Conservation (phyloP, 1,140 invertebrate species). For the Papilio polytes region DNA sequence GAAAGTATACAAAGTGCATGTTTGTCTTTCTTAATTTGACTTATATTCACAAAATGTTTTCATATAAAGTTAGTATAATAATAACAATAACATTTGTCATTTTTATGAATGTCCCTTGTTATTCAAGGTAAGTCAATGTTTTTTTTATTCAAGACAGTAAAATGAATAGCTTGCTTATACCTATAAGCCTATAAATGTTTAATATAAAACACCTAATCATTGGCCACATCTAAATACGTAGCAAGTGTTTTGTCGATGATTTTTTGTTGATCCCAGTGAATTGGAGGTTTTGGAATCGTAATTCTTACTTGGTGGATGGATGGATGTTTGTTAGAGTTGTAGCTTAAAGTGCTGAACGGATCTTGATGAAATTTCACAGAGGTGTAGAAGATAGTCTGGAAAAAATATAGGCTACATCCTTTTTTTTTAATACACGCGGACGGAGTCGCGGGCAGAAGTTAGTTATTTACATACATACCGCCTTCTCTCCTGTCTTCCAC, state of each 20-base stretch:
- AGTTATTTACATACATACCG: too few relatives aligned
- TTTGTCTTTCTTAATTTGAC: background rate
- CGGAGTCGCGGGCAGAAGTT: too few relatives aligned
- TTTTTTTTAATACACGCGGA: too few relatives aligned
- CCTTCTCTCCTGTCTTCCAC: background rate
- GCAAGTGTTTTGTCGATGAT: background rate
- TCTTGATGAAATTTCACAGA: too few relatives aligned
- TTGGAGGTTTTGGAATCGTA: too few relatives aligned
- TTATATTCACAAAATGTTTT: constrained; percentile 26
- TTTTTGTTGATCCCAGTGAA: too few relatives aligned
- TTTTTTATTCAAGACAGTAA: background rate
- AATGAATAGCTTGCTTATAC: background rate
- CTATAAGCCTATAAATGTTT: too few relatives aligned
- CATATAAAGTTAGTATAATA: background rate
- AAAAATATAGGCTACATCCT: too few relatives aligned
- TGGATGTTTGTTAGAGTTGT: too few relatives aligned
- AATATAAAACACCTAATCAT: background rate
- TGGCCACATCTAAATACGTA: background rate
- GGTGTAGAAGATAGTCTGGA: too few relatives aligned
- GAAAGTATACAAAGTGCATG: constrained; percentile 1
- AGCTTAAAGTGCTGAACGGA: too few relatives aligned
- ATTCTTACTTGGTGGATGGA: too few relatives aligned
- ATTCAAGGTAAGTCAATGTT: constrained; percentile 16
- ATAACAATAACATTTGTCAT: constrained; percentile 16
- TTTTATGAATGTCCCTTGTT: constrained; percentile 29